These are phyloP conservation scores for Andricus grossulariae DNA, from an alignment of 1,140 invertebrate genomes.

Conservation along the genomic window DNA sequence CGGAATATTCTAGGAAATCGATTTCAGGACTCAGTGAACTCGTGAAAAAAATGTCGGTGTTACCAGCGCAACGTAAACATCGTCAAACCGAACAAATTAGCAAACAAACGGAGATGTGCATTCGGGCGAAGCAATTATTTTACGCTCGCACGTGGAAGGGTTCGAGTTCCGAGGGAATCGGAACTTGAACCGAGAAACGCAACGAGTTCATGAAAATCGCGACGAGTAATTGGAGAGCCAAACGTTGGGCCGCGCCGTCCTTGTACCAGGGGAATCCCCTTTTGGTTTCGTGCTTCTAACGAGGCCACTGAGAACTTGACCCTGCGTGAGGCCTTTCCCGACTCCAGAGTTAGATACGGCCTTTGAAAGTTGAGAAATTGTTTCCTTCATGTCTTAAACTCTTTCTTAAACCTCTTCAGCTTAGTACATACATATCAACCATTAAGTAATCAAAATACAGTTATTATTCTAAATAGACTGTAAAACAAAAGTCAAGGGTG, in stretches of 20 bases:
- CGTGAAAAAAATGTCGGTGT: not conserved
- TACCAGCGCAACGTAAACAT: conserved; percentile 12
- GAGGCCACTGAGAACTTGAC: conserved; percentile 28
- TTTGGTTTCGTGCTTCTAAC: conserved; percentile 28
- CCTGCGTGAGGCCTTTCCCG: not conserved
- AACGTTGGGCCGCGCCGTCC: not conserved
- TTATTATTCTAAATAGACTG: no score
- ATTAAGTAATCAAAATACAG: no score
- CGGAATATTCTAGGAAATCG: not conserved
- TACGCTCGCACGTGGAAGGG: conserved; percentile 28
- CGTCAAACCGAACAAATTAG: conserved; percentile 42
- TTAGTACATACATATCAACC: no score
- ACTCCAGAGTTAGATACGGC: not conserved
- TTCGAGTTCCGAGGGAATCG: conserved; percentile 23
- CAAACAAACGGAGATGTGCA: conserved; percentile 40
- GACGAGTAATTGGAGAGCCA: conserved; percentile 27
- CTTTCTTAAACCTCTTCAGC: not conserved
- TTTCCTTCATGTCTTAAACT: not conserved
- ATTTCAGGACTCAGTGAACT: not conserved
- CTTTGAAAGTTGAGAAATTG: not conserved
- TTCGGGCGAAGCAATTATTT: conserved; percentile 43
- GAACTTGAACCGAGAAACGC: conserved; percentile 25
- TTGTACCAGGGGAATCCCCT: conserved; percentile 20
- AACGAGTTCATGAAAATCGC: conserved; percentile 24
- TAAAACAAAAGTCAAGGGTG: no score